Percentiles rank a stretch among this genome's conserved stretches.
Evolutionary conservation across 2,113 vertebrate species (phyloP).

Genomic region (Sylvietta virens): DNA sequence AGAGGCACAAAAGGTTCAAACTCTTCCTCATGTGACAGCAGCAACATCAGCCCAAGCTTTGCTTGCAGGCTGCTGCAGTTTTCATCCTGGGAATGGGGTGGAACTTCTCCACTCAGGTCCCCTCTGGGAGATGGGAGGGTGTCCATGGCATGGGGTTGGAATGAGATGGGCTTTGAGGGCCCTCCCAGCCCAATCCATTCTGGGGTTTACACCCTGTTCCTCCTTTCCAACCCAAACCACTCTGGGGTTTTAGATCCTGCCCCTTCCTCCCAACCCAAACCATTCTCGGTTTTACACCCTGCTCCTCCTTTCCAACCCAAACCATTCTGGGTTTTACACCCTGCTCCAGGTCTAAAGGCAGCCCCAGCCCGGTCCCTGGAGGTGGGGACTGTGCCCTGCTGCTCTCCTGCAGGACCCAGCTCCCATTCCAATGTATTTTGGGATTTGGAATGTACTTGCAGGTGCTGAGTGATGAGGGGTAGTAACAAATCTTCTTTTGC

Average conservation of each 20-base stretch:
- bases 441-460: background rate
- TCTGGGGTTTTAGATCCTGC: background rate
- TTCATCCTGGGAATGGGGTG: background rate
- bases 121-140: accelerated
- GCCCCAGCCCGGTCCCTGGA: background rate
- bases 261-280: background rate
- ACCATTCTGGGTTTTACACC: too few relatives aligned
- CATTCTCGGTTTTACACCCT: too few relatives aligned
- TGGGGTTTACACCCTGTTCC: background rate
- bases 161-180: background rate
- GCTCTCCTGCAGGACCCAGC: background rate
- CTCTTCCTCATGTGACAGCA: background rate
- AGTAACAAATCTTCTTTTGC: background rate
- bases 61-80: background rate
- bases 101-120: accelerated
- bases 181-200: background rate
- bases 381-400: background rate
- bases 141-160: background rate
- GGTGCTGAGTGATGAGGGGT: background rate
- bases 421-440: accelerated
- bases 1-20: background rate
- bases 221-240: background rate
- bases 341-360: background rate
- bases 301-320: background rate
- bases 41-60: background rate